Conservation (phyloP, 1,140 invertebrate genomes). For the Leucophenga varia region DNA sequence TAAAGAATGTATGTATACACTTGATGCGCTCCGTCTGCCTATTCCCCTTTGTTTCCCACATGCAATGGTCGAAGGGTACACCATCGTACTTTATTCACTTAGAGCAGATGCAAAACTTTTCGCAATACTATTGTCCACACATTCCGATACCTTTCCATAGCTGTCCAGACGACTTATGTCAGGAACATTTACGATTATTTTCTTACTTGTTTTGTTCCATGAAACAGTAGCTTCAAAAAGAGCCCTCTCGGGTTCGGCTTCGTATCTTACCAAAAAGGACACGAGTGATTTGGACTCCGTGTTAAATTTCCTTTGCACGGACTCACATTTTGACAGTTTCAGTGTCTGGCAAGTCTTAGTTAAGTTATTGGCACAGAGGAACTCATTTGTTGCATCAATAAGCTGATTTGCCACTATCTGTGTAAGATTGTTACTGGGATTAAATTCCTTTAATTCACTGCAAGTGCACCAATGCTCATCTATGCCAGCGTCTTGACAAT, state of each 20-base stretch:
- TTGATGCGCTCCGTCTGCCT: no score
- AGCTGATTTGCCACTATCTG: conserved; percentile 54
- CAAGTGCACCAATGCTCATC: conserved; percentile 78
- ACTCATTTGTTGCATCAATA: conserved; percentile 52
- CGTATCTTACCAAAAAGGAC: no score
- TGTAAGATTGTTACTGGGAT: conserved; percentile 46
- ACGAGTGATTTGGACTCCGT: no score
- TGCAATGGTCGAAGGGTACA: no score
- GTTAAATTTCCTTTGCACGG: conserved; percentile 12
- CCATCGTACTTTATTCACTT: no score
- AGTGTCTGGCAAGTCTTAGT: conserved; percentile 11
- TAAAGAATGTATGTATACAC: no score
- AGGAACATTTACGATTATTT: conserved; percentile 29
- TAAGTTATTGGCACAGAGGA: conserved; percentile 2
- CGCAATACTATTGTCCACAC: conserved; percentile 56
- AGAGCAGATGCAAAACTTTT: conserved; percentile 58
- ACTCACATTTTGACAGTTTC: no score
- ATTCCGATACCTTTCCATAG: conserved; percentile 59
- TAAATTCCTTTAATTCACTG: conserved; percentile 55
- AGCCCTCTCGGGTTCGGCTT: neutral
- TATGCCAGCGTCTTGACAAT: conserved; percentile 69
- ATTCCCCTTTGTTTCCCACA: no score
- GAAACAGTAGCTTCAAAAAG: conserved; percentile 63
- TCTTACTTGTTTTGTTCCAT: conserved; percentile 30
- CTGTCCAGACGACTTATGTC: conserved; percentile 63